These are phyloP conservation scores for Manduca sexta DNA, from an alignment of 1,140 invertebrate genomes.

Conservation along the genomic window DNA sequence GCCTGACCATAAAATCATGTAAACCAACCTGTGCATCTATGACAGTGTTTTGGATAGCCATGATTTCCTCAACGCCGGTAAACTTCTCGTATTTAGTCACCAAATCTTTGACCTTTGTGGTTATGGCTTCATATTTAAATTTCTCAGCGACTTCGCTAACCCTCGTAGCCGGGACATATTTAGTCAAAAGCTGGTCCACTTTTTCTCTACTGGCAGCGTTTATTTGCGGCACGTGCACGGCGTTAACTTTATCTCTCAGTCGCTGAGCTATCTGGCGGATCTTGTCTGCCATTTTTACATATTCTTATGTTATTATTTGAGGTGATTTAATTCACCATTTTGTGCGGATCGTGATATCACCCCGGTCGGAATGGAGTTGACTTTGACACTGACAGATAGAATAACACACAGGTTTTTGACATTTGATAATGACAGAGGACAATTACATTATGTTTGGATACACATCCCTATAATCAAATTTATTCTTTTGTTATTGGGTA, in stretches of 20 bases:
- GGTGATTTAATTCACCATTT: slow-evolving; percentile 35
- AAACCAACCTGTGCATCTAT: slow-evolving; percentile 60
- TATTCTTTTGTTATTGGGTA: too few species aligned
- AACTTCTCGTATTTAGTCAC: slow-evolving; percentile 68
- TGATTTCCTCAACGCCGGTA: slow-evolving; percentile 68
- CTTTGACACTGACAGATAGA: too few species aligned
- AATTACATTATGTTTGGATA: background rate
- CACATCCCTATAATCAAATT: too few species aligned
- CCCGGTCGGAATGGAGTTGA: slow-evolving; percentile 5
- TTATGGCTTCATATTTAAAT: slow-evolving; percentile 47
- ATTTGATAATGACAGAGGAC: too few species aligned
- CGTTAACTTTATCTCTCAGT: slow-evolving; percentile 49
- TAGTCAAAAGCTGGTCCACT: slow-evolving; percentile 53
- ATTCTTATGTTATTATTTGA: slow-evolving; percentile 20
- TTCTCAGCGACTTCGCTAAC: slow-evolving; percentile 53
- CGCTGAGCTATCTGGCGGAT: slow-evolving; percentile 48
- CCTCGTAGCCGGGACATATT: slow-evolving; percentile 48
- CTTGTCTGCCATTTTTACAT: slow-evolving; percentile 55
- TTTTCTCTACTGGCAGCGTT: slow-evolving; percentile 37
- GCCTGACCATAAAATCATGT: slow-evolving; percentile 1
- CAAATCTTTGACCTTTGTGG: slow-evolving; percentile 47
- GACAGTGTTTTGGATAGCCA: slow-evolving; percentile 67
- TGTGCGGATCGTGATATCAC: slow-evolving; percentile 37
- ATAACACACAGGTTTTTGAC: too few species aligned
- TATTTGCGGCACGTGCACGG: slow-evolving; percentile 25